A percentile compares a stretch with the other conserved stretches of the same genome.
phyloP scores from a whole-genome alignment of 2,888 invertebrate species.

The Drosophila subquinaria region DNA sequence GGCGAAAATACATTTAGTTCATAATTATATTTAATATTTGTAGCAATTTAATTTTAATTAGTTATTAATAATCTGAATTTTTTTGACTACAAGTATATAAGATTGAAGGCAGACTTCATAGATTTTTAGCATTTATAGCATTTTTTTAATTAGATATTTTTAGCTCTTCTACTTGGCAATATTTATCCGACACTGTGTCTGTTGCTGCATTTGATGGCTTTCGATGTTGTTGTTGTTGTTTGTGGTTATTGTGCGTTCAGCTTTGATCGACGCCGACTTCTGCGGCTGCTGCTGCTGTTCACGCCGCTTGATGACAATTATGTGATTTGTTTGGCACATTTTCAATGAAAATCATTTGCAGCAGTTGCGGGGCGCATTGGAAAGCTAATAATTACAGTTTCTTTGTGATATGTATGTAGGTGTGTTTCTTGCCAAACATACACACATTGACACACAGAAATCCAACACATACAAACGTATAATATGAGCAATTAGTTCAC shows the following conservation, averaged over 20 bases:
- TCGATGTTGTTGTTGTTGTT: conserved; percentile 10
- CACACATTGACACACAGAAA: not conserved
- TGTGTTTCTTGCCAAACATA: conserved; percentile 23
- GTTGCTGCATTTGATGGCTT: conserved; percentile 14
- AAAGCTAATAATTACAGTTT: conserved; percentile 43
- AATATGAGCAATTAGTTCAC: conserved; percentile 16
- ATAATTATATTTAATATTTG: too few relatives aligned
- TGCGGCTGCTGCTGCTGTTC: conserved; percentile 6
- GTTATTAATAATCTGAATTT: not conserved
- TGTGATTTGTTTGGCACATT: conserved; percentile 43
- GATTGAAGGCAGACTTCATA: not conserved
- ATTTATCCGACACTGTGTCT: not conserved
- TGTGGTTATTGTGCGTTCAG: conserved; percentile 28
- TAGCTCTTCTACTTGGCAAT: not conserved
- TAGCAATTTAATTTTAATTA: too few relatives aligned
- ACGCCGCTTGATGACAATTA: conserved; percentile 39
- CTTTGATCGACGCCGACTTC: conserved; percentile 38
- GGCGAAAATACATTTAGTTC: too few relatives aligned
- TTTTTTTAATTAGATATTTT: not conserved
- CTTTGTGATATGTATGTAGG: conserved; percentile 17
- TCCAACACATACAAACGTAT: not conserved
- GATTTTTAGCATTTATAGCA: not conserved
- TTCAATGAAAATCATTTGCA: conserved; percentile 44
- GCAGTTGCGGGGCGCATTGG: conserved; percentile 25
- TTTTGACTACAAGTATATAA: not conserved